phyloP scores from a whole-genome alignment of 2,888 invertebrate genomes.

The Nebria brevicollis region DNA sequence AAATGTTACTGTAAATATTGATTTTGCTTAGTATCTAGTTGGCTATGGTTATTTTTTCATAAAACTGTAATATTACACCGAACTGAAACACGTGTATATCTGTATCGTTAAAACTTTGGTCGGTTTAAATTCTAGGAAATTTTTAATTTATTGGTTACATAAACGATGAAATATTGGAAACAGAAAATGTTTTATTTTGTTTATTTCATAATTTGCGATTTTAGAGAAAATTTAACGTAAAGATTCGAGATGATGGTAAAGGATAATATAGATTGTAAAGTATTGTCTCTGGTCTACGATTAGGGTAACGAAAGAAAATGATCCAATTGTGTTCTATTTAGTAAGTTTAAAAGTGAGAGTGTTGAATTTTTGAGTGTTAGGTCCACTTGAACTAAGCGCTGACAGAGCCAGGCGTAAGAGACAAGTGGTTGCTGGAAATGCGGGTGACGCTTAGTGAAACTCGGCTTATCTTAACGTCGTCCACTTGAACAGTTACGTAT shows the following conservation, averaged over 20 bases:
- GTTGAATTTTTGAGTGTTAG: conserved; percentile 10
- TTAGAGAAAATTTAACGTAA: too few relatives aligned
- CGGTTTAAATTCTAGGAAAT: conserved; percentile 6
- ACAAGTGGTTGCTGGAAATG: conserved; percentile 18
- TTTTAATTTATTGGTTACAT: conserved; percentile 22
- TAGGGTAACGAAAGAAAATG: too few relatives aligned
- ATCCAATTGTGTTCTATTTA: background rate
- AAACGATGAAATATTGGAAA: conserved; percentile 36
- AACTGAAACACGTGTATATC: conserved; percentile 3
- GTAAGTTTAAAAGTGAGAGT: background rate
- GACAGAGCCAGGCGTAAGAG: conserved; percentile 14
- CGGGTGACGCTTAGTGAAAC: background rate
- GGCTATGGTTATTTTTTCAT: background rate
- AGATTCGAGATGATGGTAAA: too few relatives aligned
- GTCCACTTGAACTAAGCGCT: background rate
- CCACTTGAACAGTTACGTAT: background rate
- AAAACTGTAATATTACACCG: background rate
- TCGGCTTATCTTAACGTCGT: conserved; percentile 2
- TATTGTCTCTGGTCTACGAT: too few relatives aligned
- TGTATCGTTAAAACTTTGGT: background rate
- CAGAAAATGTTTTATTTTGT: conserved; percentile 8
- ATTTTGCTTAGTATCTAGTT: background rate
- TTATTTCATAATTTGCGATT: too few relatives aligned
- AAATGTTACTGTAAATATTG: background rate
- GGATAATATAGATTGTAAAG: too few relatives aligned